Evolutionary conservation across 2,888 invertebrate genomes (phyloP), one percentile per base, ranked within the genome.

Genomic region (Heliconius cydno): DNA sequence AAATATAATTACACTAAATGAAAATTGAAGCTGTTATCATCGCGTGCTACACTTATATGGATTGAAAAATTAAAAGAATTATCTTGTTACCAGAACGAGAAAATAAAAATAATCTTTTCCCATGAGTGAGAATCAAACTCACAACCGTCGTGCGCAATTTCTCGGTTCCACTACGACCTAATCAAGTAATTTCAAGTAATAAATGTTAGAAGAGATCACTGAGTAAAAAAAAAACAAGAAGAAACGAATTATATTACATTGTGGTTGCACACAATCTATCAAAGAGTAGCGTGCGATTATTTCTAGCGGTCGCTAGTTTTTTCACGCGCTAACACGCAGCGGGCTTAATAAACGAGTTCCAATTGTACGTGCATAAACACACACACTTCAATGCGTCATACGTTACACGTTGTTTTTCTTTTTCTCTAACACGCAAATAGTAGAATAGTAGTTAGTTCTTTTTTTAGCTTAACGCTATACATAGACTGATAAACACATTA

Each of bases 271-370:
- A 74, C 76, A 73, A 68, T 75, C 79, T 57, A 65, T 78, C 76
- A 82, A 87, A 89, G 88, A 87, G 86, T 87, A 72, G 86, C 87
- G 86, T 87, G 88, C 85, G 87, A 85, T 86, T 83, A 87, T 87
- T 86, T 89, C 87, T 84, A 83, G 82, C 83, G 85, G 88, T 88
- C 88, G 85, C 85, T 85, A 78, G 80, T 82, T 80, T 88, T 89
- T 88, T 87, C 87, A 85, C 85, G 83, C 82, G 41, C 84, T 87
- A 87, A 89, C 86, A 84, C 85, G 84, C 82, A 88, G 73, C 73
- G 34, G 7, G 57, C 1, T 73, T 57, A 60, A 73, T 57, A 57
- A 30, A 57, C 15, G 30, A 57, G 57, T 25, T 34, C n/a, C 60
- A 15, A 73, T 60, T 60, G 15, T 79, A 78, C 75, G 38, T 73